These are phyloP conservation scores for Cyclopterus lumpus DNA, from an alignment of 2,797 vertebrate genomes.

Conservation along the genomic window DNA sequence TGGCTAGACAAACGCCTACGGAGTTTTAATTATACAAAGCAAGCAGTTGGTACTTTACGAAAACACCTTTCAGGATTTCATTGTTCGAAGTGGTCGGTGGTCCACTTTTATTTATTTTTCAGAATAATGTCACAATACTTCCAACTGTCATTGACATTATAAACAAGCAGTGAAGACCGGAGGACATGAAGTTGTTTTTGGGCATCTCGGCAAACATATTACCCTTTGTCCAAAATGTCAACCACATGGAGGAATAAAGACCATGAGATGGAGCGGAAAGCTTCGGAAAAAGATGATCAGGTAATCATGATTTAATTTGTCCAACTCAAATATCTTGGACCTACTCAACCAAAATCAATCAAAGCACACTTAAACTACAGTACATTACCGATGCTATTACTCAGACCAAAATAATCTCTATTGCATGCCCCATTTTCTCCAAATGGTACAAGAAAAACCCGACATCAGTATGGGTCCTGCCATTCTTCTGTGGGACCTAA, in stretches of 20 bases:
- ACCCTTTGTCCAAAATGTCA: neutral
- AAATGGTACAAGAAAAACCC: constrained; percentile 6
- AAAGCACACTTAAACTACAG: neutral
- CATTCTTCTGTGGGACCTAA: constrained; percentile 22
- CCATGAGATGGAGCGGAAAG: neutral
- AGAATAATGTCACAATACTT: neutral
- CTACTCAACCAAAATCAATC: neutral
- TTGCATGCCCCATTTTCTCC: neutral
- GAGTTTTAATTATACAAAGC: neutral
- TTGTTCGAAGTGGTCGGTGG: neutral
- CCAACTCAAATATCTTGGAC: neutral
- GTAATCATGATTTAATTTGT: neutral
- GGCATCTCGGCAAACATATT: neutral
- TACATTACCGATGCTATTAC: neutral
- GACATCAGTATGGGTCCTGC: constrained; percentile 24
- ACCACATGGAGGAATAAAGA: neutral
- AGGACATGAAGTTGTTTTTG: neutral
- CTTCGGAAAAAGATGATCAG: neutral
- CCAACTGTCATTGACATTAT: neutral
- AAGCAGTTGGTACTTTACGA: neutral
- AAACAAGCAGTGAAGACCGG: neutral
- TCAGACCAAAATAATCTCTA: neutral
- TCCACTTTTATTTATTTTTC: constrained; percentile 3
- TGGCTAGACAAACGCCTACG: neutral
- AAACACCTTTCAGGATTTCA: neutral